A percentile compares a stretch with the other conserved stretches of the same genome.
These are phyloP conservation scores for Acanthosepion pharaonis DNA, from an alignment of 2,888 invertebrate species.

Conservation along the genomic window DNA sequence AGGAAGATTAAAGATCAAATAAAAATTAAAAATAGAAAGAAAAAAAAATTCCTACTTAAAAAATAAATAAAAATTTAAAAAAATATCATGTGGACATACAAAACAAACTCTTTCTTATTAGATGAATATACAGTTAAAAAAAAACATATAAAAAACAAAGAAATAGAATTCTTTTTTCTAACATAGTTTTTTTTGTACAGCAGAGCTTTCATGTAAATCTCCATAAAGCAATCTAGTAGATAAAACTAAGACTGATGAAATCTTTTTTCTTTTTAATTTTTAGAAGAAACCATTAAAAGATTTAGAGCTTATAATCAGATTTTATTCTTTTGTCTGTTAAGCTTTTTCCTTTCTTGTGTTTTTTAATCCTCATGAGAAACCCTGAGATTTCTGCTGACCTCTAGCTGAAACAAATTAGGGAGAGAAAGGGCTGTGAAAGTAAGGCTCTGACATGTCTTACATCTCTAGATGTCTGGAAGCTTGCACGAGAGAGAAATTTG, in stretches of 20 bases:
- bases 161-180: neutral
- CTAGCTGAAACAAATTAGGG: neutral
- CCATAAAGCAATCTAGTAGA: neutral
- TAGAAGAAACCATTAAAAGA: slow-evolving; percentile 11
- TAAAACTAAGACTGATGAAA: neutral
- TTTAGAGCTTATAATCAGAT: slow-evolving; percentile 33
- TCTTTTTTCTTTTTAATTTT: neutral
- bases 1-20: neutral
- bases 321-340: neutral
- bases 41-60: neutral
- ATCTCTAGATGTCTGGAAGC: neutral
- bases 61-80: neutral
- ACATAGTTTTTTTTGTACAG: neutral
- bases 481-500: neutral
- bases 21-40: neutral
- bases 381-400: neutral
- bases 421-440: neutral
- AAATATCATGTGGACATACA: neutral
- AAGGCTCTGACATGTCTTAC: neutral
- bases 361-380: neutral
- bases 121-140: neutral
- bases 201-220: neutral
- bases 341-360: too few relatives aligned
- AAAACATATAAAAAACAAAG: neutral
- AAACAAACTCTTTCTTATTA: neutral